Percentiles rank a stretch among this genome's conserved stretches.
Conservation (phyloP, 2,113 vertebrate species). For the Marcusenius ussheri region DNA sequence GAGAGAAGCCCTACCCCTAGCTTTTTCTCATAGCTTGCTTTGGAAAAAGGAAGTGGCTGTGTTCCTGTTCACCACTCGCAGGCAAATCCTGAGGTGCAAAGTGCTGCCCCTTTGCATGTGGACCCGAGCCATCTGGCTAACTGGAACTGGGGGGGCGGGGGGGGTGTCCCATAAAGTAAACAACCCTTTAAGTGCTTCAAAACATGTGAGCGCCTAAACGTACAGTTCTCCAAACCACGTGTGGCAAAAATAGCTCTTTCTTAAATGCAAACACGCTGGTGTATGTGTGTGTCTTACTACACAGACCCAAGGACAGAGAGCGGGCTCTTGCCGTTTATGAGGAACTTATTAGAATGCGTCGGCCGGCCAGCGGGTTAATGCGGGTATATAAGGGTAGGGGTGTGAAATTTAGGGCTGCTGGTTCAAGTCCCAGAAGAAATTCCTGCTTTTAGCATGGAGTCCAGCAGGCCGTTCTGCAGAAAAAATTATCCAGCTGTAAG, state of each 20-base stretch:
- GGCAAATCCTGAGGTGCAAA: neutral
- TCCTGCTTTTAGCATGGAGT: neutral
- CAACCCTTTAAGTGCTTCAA: neutral
- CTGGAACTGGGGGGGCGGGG: neutral
- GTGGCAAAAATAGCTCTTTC: conserved; percentile 10
- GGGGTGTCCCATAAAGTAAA: conserved; percentile 12
- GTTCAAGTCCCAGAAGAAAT: neutral
- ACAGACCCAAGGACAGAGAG: neutral
- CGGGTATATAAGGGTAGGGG: neutral
- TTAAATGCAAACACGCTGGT: neutral
- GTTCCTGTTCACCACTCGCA: neutral
- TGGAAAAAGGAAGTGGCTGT: neutral
- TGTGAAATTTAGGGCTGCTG: neutral
- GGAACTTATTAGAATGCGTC: neutral
- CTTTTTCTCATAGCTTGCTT: neutral
- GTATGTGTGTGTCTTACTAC: neutral
- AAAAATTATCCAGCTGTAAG: neutral
- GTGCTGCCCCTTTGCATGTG: neutral
- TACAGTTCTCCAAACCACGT: conserved; percentile 4
- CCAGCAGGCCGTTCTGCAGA: neutral
- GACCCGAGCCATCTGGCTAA: neutral
- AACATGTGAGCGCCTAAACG: conserved; percentile 14
- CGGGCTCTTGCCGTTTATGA: neutral
- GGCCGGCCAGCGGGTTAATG: neutral
- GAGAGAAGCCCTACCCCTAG: neutral